phyloP scores from a whole-genome alignment of 1,140 invertebrate genomes.

The Drosophila mojavensis region DNA sequence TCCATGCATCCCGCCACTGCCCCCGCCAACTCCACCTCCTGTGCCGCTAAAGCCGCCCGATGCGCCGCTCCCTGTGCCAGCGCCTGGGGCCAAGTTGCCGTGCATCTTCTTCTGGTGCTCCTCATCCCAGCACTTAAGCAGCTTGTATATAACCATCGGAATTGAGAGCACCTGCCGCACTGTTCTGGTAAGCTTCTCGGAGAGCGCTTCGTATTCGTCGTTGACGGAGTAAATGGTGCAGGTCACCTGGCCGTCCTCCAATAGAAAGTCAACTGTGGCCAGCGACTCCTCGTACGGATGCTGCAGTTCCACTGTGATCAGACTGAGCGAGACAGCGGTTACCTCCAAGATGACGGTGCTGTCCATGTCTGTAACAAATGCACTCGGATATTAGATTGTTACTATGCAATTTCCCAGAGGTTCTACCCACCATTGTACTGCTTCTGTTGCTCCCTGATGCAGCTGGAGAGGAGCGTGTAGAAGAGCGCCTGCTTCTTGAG shows the following conservation, averaged over 20 bases:
- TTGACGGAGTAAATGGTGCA: slow-evolving; percentile 87
- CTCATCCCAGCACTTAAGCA: slow-evolving; percentile 88
- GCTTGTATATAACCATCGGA: slow-evolving; percentile 91
- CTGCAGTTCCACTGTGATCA: slow-evolving; percentile 95
- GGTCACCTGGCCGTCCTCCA: slow-evolving; percentile 91
- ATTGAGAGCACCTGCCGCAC: slow-evolving; percentile 96
- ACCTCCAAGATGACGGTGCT: slow-evolving; percentile 95
- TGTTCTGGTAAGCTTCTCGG: slow-evolving; percentile 92
- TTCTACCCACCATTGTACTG: slow-evolving; percentile 86
- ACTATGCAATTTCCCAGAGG: background rate
- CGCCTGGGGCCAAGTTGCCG: slow-evolving; percentile 79
- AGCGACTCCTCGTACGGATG: slow-evolving; percentile 96
- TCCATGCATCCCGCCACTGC: slow-evolving; percentile 11
- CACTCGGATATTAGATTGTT: background rate
- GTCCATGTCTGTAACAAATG: slow-evolving; percentile 87
- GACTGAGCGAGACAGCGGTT: slow-evolving; percentile 93
- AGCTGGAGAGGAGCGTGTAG: slow-evolving; percentile 94
- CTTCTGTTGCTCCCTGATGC: slow-evolving; percentile 91
- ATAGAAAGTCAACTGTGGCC: slow-evolving; percentile 95
- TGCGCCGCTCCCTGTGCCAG: slow-evolving; percentile 84
- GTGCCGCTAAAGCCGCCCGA: slow-evolving; percentile 48
- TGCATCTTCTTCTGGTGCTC: slow-evolving; percentile 85
- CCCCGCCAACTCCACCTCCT: slow-evolving; percentile 18
- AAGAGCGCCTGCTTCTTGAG: slow-evolving; percentile 96
- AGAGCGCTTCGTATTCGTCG: slow-evolving; percentile 85